Evolutionary conservation across 2,888 invertebrate genomes (phyloP).

Genomic region (Eristalinus sepulchralis): DNA sequence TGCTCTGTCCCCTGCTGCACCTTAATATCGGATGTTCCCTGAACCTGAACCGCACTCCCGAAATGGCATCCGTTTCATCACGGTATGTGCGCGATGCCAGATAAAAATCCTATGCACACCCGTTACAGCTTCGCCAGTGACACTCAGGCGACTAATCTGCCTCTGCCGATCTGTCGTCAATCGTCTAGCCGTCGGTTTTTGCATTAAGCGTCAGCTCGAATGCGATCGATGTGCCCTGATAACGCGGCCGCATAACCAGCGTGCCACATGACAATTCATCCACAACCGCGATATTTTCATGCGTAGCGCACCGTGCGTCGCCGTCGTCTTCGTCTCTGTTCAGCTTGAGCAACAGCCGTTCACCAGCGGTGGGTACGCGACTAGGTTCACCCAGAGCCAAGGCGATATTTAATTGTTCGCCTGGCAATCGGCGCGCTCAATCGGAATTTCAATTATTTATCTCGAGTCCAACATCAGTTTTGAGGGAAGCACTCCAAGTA

Average conservation of each 20-base stretch:
- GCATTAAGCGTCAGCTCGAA: slow-evolving; percentile 68
- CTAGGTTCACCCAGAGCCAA: slow-evolving; percentile 12
- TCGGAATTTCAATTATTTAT: slow-evolving; percentile 71
- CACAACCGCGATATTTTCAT: slow-evolving; percentile 61
- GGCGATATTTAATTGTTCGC: slow-evolving; percentile 70
- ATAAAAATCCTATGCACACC: slow-evolving; percentile 57
- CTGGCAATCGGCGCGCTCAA: slow-evolving; percentile 66
- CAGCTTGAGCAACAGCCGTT: slow-evolving; percentile 3
- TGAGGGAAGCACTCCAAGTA: slow-evolving; percentile 61
- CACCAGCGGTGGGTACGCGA: background rate
- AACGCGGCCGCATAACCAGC: slow-evolving; percentile 51
- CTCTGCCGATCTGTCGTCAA: slow-evolving; percentile 64
- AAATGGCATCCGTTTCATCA: slow-evolving; percentile 69
- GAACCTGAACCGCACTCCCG: slow-evolving; percentile 61
- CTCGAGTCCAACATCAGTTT: slow-evolving; percentile 67
- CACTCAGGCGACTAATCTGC: slow-evolving; percentile 41
- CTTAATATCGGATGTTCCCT: slow-evolving; percentile 63
- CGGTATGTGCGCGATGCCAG: slow-evolving; percentile 67
- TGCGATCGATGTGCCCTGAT: slow-evolving; percentile 69
- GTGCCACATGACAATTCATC: slow-evolving; percentile 69
- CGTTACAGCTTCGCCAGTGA: slow-evolving; percentile 4
- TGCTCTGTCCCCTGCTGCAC: slow-evolving; percentile 62
- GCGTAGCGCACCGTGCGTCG: slow-evolving; percentile 43
- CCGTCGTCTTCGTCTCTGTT: background rate
- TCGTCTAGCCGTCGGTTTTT: slow-evolving; percentile 71